These are phyloP conservation scores for Oryzias sinensis DNA, from an alignment of 2,797 vertebrate genomes.

Conservation along the genomic window DNA sequence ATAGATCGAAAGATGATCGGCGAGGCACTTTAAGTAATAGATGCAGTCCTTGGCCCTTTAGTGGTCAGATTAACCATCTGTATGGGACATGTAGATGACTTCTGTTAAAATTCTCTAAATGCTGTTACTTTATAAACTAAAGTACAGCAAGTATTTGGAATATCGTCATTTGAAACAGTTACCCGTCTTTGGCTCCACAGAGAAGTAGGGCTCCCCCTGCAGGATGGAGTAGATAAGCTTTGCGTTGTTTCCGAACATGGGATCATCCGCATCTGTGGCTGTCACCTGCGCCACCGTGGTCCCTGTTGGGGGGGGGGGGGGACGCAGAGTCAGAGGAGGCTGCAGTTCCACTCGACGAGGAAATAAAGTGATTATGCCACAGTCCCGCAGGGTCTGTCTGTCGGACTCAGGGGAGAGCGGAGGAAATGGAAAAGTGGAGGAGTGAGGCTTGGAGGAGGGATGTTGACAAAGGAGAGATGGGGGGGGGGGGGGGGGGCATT, in stretches of 20 bases:
- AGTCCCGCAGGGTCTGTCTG: slow-evolving; percentile 63
- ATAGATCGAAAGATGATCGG: too few species aligned
- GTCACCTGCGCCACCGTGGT: slow-evolving; percentile 91
- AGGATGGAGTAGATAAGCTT: slow-evolving; percentile 90
- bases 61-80: slow-evolving; percentile 37
- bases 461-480: slow-evolving; percentile 39
- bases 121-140: slow-evolving; percentile 2
- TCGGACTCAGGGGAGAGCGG: slow-evolving; percentile 40
- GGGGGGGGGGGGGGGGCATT: slow-evolving; percentile 6
- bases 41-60: slow-evolving; percentile 19
- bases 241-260: slow-evolving; percentile 83
- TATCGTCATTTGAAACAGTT: neutral
- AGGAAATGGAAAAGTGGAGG: slow-evolving; percentile 23
- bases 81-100: slow-evolving; percentile 45
- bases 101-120: slow-evolving; percentile 1
- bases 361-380: slow-evolving; percentile 74
- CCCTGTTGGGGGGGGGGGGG: slow-evolving; percentile 73
- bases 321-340: slow-evolving; percentile 47
- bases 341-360: slow-evolving; percentile 57
- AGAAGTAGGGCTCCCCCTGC: slow-evolving; percentile 94
- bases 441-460: slow-evolving; percentile 22
- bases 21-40: slow-evolving; percentile 2
- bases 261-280: slow-evolving; percentile 90
- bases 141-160: neutral
- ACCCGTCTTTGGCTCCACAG: slow-evolving; percentile 95